phyloP scores from a whole-genome alignment of 2,113 vertebrate species.

The Glareola pratincola region DNA sequence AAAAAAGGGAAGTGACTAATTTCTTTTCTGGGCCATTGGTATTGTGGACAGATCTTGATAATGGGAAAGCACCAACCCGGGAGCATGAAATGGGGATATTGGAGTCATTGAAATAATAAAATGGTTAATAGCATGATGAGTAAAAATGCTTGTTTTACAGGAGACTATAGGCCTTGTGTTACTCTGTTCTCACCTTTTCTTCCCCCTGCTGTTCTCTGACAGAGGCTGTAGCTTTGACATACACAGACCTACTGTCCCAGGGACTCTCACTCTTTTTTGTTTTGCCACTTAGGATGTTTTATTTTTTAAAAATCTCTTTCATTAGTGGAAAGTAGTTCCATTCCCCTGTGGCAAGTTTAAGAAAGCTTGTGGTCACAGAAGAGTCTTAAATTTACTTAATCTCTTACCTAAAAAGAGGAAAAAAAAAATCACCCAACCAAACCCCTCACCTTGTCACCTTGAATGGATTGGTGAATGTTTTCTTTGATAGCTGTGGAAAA shows the following conservation, averaged over 20 bases:
- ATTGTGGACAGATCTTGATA: slow-evolving; percentile 38
- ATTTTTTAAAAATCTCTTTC: not conserved
- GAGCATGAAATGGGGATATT: not conserved
- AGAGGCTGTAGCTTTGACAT: not conserved
- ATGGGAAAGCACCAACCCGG: not conserved
- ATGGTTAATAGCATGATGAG: not conserved
- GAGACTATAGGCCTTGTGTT: not conserved
- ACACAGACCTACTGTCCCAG: not conserved
- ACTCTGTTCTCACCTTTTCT: not conserved
- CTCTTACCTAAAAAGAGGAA: not conserved
- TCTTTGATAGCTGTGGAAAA: not conserved
- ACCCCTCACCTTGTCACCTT: not conserved
- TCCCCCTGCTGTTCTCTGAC: not conserved
- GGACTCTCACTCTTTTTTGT: not conserved
- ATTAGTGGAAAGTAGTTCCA: not conserved
- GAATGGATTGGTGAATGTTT: not conserved
- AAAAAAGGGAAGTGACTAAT: slow-evolving; percentile 55
- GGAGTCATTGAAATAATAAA: slow-evolving; percentile 16
- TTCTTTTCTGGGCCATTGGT: slow-evolving; percentile 52
- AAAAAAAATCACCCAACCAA: not conserved
- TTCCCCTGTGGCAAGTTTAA: not conserved
- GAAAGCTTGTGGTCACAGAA: not conserved
- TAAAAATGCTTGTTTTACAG: slow-evolving; percentile 19
- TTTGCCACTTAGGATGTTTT: not conserved
- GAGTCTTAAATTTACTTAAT: not conserved